Evolutionary conservation across 2,888 invertebrate species (phyloP).

Genomic region (Gastrophysa polygoni): DNA sequence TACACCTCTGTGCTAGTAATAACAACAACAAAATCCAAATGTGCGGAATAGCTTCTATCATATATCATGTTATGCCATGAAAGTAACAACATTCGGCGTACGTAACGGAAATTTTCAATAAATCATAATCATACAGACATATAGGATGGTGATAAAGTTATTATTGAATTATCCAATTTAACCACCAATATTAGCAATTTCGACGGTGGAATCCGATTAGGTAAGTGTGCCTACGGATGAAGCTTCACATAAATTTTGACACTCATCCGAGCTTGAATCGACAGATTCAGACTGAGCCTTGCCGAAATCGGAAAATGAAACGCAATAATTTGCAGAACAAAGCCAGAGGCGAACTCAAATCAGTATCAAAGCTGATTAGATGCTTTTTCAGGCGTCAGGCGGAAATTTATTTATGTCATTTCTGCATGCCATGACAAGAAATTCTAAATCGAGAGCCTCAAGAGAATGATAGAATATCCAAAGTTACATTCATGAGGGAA

Average conservation of each 20-base stretch:
- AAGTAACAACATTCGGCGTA: not conserved
- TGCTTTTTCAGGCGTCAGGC: no score
- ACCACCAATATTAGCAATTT: constrained; percentile 18
- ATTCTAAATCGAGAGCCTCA: no score
- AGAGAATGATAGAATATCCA: no score
- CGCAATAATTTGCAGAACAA: no score
- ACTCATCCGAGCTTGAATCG: no score
- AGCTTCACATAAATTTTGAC: not conserved
- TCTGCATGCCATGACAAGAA: no score
- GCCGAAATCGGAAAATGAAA: no score
- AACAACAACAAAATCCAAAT: not conserved
- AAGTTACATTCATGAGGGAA: no score
- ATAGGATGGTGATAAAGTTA: constrained; percentile 25
- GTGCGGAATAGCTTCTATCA: not conserved
- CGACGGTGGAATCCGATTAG: constrained; percentile 11
- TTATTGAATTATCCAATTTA: constrained; percentile 32
- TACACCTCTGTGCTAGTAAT: not conserved
- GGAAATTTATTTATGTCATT: no score
- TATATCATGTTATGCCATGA: not conserved
- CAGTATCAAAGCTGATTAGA: no score
- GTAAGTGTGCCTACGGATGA: not conserved
- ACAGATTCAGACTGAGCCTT: no score
- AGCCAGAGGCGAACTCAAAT: no score
- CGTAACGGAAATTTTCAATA: constrained; percentile 1
- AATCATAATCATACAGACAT: constrained; percentile 24